These are phyloP conservation scores for Gambusia holbrooki DNA, from an alignment of 2,113 vertebrate genomes.

Conservation along the genomic window DNA sequence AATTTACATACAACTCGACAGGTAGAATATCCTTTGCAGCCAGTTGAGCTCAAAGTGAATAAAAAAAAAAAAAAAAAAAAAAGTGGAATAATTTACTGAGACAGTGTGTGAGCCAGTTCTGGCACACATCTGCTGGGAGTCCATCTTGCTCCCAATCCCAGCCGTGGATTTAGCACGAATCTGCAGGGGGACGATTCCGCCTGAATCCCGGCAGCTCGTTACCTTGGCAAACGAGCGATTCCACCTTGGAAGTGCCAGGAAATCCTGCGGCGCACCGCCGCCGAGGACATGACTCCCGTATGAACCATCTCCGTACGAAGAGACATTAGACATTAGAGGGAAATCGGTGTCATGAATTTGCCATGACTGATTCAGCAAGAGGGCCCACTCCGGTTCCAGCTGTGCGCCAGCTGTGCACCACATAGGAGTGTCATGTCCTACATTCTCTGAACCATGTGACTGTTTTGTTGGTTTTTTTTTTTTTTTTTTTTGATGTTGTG, in stretches of 20 bases:
- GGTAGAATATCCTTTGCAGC: too few species aligned
- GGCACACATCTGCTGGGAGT: not conserved
- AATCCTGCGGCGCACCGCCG: not conserved
- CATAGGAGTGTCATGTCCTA: not conserved
- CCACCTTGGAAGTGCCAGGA: not conserved
- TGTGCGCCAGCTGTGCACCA: slow-evolving; percentile 34
- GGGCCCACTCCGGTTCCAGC: slow-evolving; percentile 16
- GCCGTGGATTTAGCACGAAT: not conserved
- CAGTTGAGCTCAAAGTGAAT: too few species aligned
- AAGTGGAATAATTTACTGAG: too few species aligned
- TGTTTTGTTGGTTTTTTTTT: not conserved
- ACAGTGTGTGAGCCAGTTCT: too few species aligned
- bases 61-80: too few species aligned
- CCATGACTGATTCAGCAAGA: slow-evolving; percentile 5
- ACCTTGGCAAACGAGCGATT: not conserved
- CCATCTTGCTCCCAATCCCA: not conserved
- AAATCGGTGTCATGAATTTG: slow-evolving; percentile 6
- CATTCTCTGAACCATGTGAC: slow-evolving; percentile 3
- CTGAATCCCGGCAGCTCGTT: not conserved
- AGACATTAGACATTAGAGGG: not conserved
- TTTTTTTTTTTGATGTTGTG: slow-evolving; percentile 1
- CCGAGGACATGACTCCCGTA: slow-evolving; percentile 5
- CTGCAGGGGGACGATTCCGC: not conserved
- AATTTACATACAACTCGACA: too few species aligned
- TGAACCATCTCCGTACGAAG: not conserved